phyloP scores from a whole-genome alignment of 1,140 invertebrate species.

The Ectropis grisescens region DNA sequence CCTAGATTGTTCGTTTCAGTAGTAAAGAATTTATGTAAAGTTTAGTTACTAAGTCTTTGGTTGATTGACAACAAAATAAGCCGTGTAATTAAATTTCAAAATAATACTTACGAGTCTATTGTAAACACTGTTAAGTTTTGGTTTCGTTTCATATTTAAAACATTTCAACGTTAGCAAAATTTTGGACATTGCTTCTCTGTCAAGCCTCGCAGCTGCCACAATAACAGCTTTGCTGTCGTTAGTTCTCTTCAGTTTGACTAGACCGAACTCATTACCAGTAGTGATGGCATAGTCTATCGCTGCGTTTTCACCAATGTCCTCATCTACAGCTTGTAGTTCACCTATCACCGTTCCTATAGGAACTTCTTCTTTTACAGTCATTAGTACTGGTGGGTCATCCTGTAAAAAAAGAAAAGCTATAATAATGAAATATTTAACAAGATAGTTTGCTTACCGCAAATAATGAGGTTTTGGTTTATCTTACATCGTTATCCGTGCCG shows the following conservation, averaged over 20 bases:
- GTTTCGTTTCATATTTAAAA: slow-evolving; percentile 71
- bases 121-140: slow-evolving; percentile 68
- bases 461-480: no score
- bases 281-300: slow-evolving; percentile 82
- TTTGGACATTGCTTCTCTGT: slow-evolving; percentile 75
- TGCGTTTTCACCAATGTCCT: slow-evolving; percentile 82
- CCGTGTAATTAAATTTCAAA: no score
- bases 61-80: no score
- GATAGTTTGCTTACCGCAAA: no score
- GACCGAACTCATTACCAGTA: slow-evolving; percentile 79
- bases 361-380: slow-evolving; percentile 77
- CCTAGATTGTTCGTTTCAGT: no score
- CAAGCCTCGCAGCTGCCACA: slow-evolving; percentile 73
- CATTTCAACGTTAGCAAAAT: slow-evolving; percentile 80
- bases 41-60: no score
- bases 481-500: no score
- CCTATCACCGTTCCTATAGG: slow-evolving; percentile 76
- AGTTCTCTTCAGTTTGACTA: slow-evolving; percentile 75
- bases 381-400: slow-evolving; percentile 76
- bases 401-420: slow-evolving; percentile 28
- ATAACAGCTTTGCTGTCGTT: slow-evolving; percentile 77
- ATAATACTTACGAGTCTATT: slow-evolving; percentile 70
- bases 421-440: no score
- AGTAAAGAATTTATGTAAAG: no score
- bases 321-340: slow-evolving; percentile 77